Evolutionary conservation across 2,113 vertebrate genomes (phyloP).

Genomic region (Athene noctua): DNA sequence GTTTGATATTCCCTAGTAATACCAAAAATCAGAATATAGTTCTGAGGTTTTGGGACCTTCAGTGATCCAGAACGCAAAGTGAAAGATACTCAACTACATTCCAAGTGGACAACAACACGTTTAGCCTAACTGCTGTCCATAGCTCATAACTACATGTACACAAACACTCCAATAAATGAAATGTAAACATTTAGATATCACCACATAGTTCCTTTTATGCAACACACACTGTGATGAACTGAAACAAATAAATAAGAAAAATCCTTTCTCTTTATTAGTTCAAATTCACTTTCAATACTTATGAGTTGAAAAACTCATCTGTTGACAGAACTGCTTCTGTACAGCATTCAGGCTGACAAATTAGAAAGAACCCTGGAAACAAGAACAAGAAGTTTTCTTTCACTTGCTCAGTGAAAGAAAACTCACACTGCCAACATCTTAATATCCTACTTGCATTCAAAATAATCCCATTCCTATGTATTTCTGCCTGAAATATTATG

Average conservation of each 20-base stretch:
- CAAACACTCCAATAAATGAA: neutral
- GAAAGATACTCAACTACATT: neutral
- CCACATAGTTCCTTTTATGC: neutral
- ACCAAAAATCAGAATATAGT: neutral
- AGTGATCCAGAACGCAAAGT: neutral
- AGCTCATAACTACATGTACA: neutral
- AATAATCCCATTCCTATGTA: neutral
- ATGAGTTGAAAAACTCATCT: neutral
- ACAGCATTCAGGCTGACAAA: neutral
- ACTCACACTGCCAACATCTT: neutral
- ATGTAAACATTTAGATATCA: neutral
- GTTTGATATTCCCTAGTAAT: neutral
- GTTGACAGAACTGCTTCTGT: neutral
- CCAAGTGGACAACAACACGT: neutral
- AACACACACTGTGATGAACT: neutral
- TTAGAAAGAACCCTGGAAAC: neutral
- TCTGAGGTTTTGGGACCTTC: neutral
- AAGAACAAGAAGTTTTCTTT: neutral
- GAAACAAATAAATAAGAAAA: neutral
- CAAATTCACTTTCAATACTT: neutral
- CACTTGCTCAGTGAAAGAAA: neutral
- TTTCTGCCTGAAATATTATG: neutral
- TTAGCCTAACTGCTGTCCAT: neutral
- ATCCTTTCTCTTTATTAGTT: neutral
- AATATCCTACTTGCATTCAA: neutral